These are phyloP conservation scores for Cyclura pinguis DNA, from an alignment of 2,797 vertebrate genomes.

Conservation along the genomic window DNA sequence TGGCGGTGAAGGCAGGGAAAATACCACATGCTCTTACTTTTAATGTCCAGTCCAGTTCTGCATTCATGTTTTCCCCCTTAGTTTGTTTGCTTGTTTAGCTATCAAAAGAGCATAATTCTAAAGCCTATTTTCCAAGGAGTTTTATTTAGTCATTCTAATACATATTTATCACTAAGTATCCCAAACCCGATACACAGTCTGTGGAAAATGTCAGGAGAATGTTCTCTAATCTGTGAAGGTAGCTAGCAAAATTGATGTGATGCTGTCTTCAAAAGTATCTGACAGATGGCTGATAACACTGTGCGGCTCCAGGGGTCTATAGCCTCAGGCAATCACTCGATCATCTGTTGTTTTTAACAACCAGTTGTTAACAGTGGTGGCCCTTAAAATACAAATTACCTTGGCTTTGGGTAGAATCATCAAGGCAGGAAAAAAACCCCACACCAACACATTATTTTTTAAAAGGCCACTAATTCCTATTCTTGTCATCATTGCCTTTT, in stretches of 20 bases:
- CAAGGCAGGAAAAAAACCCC: not conserved
- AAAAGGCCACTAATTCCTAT: not conserved
- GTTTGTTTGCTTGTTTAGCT: not conserved
- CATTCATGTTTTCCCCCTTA: not conserved
- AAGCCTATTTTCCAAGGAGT: not conserved
- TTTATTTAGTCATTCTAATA: conserved; percentile 23
- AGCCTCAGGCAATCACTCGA: not conserved
- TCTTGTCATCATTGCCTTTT: not conserved
- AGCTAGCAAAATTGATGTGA: not conserved
- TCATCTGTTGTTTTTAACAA: conserved; percentile 23
- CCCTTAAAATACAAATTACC: not conserved
- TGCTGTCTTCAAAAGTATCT: not conserved
- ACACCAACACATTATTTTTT: not conserved
- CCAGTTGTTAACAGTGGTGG: not conserved
- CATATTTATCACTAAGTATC: not conserved
- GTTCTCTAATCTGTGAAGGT: conserved; percentile 9
- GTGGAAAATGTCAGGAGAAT: conserved; percentile 20
- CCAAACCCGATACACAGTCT: not conserved
- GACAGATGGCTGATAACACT: not conserved
- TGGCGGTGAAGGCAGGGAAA: not conserved
- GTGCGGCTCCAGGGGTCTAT: not conserved
- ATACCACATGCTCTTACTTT: not conserved
- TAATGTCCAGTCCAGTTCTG: not conserved
- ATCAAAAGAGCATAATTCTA: not conserved
- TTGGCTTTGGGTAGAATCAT: conserved; percentile 29